Evolutionary conservation across 2,113 vertebrate genomes (phyloP), one percentile per base, ranked within the genome.

Genomic region (Mus musculus): DNA sequence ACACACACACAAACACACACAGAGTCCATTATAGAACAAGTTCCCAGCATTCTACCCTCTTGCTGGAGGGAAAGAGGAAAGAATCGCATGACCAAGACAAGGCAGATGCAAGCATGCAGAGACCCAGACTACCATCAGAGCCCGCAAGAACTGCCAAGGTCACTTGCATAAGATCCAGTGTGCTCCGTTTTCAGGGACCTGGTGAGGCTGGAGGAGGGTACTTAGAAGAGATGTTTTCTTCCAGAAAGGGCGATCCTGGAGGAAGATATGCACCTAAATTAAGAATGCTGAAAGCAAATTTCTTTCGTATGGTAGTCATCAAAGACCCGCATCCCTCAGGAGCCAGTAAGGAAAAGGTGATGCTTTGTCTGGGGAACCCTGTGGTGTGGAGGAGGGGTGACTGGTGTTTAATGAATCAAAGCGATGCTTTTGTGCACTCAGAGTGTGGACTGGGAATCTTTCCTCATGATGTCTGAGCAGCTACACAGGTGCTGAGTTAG

Each of bases 191-290:
- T 73, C 77, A 54, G 91, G 84, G 82, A 86, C 82, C 77, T 73
- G 96, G 88, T 97, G 73, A 97, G 84, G 93, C 78, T 73, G 86
- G 91, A 97, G 91, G 56, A 95, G 89, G 93, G 54, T 92, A 84
- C 86, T 94, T 42, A 85, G 77, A 77, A 92, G 89, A 93, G 72
- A 85, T 39, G 76, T 61, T 89, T 82, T 95, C 87, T 93, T 96
- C 54, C 78, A 95, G 80, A 87, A 90, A 96, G 88, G 77, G 93
- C 0, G 5, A 69, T 71, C 36, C 56, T 94, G 82, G 87, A 89
- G 91, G 89, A 91, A 91, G 94, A 90, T 61, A 16, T 30, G 42
- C 14, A n/a, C 85, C 5, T 94, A 59, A 52, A 17, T 3, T 77
- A 77, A 80, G 52, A 26, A 96, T 73, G 67, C 73, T 81, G 88